Base-by-base conservation (phyloP, 2,888 invertebrate genomes). In the Lasioglossum oenotherae region DNA sequence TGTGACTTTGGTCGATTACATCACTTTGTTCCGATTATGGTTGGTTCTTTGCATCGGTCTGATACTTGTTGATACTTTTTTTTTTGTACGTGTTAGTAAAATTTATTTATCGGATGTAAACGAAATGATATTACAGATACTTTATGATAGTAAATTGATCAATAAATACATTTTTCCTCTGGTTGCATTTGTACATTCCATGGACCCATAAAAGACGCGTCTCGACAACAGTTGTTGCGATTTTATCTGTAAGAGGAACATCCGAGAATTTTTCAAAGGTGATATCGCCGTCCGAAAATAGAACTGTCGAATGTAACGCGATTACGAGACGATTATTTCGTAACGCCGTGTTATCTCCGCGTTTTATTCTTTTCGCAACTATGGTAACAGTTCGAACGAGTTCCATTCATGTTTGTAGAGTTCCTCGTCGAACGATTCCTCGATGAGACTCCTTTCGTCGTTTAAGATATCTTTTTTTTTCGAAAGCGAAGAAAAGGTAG, bases 11-110 rank as follows among this genome's bases (percentile, higher is more conserved):
- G 16, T 27, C 67, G 60, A 35, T 44, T n/a, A 38, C 27, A 38
- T 35, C 12, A 31, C 38, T 41, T 49, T 49, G 69, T 53, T 27
- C 71, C 38, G 57, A 69, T 35, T 69, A 77, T 69, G 38, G 74
- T 81, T 35, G 53, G 71, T 69, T 71, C 49, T 81, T 53, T 64
- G 57, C 67, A 78, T 71, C 84, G 89, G 80, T 76, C 5, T 46
- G 64, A 44, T 73, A 80, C 69, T 73, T 75, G 46, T 82, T 74
- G 57, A 72, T 64, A 69, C 31, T 60, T 75, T 75, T 71, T 80
- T 69, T 74, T 83, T 88, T 82, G 76, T 73, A 53, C 71, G 83
- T 71, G 41, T 80, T 75, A 41, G 27, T 49, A 53, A 69, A 41
- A 41, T 82, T 82, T 67, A 44, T 76, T 80, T 67, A 46, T 44